Evolutionary conservation across 2,888 invertebrate genomes (phyloP).

Genomic region (Chouioia cunea): DNA sequence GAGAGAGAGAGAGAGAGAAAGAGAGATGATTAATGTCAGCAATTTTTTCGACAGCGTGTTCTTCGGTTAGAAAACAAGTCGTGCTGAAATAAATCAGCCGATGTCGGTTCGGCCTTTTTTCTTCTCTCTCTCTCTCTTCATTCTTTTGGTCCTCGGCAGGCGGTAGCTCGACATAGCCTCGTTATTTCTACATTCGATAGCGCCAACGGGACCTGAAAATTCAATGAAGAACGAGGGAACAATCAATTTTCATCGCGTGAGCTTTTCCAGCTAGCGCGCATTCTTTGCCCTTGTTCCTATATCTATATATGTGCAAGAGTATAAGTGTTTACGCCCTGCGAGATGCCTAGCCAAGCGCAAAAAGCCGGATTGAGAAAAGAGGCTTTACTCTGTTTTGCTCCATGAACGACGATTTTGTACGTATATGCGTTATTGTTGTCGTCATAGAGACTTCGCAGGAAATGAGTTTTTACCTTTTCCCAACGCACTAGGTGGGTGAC

Average conservation of each 20-base stretch:
- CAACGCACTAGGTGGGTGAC: no score
- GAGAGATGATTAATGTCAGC: slow-evolving; percentile 43
- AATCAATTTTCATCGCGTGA: slow-evolving; percentile 40
- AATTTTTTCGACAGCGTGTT: slow-evolving; percentile 48
- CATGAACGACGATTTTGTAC: not conserved
- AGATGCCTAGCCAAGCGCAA: slow-evolving; percentile 1
- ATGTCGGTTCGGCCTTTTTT: slow-evolving; percentile 20
- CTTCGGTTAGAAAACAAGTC: slow-evolving; percentile 44
- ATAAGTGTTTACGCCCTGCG: not conserved
- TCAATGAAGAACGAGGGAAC: slow-evolving; percentile 31
- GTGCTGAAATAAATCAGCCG: slow-evolving; percentile 45
- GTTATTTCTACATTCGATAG: slow-evolving; percentile 43
- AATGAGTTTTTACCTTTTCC: no score
- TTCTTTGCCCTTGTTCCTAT: not conserved
- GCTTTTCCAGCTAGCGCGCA: slow-evolving; percentile 27
- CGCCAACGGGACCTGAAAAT: slow-evolving; percentile 25
- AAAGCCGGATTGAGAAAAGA: slow-evolving; percentile 15
- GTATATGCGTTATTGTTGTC: not conserved
- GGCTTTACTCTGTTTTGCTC: slow-evolving; percentile 24
- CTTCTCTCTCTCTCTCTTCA: slow-evolving; percentile 16
- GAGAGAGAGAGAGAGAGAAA: not conserved
- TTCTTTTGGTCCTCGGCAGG: not conserved
- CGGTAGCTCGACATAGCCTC: slow-evolving; percentile 15
- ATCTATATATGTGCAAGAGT: not conserved
- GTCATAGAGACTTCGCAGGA: no score